Evolutionary conservation across 2,797 vertebrate species (phyloP).

Genomic region (Smutsia gigantea): DNA sequence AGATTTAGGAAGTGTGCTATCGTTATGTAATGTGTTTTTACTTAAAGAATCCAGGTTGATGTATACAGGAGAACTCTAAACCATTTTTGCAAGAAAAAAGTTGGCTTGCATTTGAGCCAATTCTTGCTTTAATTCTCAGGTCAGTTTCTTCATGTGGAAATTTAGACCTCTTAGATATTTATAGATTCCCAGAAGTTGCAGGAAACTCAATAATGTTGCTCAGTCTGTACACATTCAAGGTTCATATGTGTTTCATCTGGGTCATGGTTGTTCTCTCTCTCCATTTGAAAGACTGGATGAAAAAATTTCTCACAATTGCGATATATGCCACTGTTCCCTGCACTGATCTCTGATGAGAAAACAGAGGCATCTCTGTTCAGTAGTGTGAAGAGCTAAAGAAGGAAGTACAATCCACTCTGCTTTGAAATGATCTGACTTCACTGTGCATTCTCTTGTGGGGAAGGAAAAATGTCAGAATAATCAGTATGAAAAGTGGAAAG

Average conservation of each 20-base stretch:
- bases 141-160: background rate
- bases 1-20: background rate
- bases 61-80: background rate
- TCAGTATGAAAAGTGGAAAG: background rate
- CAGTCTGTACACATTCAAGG: background rate
- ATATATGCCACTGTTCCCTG: background rate
- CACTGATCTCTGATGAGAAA: background rate
- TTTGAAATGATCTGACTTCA: constrained; percentile 24
- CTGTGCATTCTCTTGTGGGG: background rate
- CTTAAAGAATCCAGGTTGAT: background rate
- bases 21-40: background rate
- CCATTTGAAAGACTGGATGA: constrained; percentile 16
- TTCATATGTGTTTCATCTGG: background rate
- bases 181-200: background rate
- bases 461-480: constrained; percentile 1
- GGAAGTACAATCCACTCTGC: background rate
- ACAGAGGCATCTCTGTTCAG: background rate
- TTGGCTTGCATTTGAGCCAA: background rate
- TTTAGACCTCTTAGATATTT: background rate
- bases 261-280: background rate
- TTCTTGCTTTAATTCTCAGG: background rate
- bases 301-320: background rate
- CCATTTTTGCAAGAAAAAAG: background rate
- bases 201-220: constrained; percentile 14
- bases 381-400: background rate